A percentile compares a stretch with the other conserved stretches of the same genome.
These are phyloP conservation scores for Thomomys bottae DNA, from an alignment of 2,113 vertebrate species.

Conservation along the genomic window DNA sequence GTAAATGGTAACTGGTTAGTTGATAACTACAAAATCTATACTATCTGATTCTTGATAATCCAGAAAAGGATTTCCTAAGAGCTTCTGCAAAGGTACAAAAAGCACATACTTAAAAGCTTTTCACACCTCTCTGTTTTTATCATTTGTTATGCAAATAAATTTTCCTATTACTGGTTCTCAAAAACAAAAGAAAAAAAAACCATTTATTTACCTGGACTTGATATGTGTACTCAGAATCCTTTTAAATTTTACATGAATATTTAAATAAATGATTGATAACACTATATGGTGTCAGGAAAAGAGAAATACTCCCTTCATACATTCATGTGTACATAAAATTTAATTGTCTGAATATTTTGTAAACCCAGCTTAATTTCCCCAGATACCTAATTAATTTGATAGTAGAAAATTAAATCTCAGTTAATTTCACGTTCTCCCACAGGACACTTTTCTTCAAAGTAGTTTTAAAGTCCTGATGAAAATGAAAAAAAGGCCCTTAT, in stretches of 20 bases:
- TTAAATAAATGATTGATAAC: neutral
- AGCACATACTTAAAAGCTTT: neutral
- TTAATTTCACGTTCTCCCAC: slow-evolving; percentile 15
- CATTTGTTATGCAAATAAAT: neutral
- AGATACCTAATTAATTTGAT: slow-evolving; percentile 20
- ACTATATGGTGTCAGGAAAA: slow-evolving; percentile 3
- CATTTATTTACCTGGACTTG: too few species aligned
- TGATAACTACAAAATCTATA: neutral
- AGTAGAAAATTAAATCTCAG: slow-evolving; percentile 28
- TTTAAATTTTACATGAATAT: neutral
- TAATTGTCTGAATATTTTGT: slow-evolving; percentile 30
- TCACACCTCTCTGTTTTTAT: neutral
- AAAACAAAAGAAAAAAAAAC: too few species aligned
- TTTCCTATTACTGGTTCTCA: neutral
- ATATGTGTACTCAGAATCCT: too few species aligned
- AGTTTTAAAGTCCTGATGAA: neutral
- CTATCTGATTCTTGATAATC: neutral
- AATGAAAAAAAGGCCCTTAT: neutral
- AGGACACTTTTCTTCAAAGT: neutral
- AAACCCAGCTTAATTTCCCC: slow-evolving; percentile 55
- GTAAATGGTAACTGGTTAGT: too few species aligned
- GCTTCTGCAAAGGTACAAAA: neutral
- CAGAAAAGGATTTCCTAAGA: slow-evolving; percentile 17
- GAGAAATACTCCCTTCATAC: neutral
- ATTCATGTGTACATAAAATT: slow-evolving; percentile 9